phyloP scores from a whole-genome alignment of 2,797 vertebrate species.

The Balearica regulorum region DNA sequence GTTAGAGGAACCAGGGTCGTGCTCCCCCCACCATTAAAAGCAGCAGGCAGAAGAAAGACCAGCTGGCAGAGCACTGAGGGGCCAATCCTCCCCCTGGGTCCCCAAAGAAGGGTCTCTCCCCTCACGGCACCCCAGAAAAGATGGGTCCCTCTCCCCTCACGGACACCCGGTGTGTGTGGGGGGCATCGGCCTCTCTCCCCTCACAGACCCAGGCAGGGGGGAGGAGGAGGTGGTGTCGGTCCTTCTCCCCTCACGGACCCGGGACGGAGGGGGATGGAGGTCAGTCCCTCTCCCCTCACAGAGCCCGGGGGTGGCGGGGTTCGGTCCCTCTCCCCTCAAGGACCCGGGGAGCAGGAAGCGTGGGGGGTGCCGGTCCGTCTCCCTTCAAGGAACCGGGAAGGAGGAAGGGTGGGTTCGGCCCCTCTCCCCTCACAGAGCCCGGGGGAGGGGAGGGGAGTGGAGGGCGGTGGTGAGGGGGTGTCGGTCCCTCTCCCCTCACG shows the following conservation, averaged over 20 bases:
- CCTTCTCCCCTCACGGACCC: neutral
- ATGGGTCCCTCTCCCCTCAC: neutral
- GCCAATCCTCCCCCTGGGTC: fast-evolving
- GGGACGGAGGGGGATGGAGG: no score
- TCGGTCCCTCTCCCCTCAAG: neutral
- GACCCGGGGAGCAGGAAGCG: no score
- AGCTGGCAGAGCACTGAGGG: no score
- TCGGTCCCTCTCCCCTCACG: neutral
- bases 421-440: neutral
- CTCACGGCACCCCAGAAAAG: neutral
- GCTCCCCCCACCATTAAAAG: neutral
- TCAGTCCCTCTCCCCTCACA: neutral
- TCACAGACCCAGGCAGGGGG: no score
- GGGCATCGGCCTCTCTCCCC: neutral
- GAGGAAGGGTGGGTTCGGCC: no score
- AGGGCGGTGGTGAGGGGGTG: no score
- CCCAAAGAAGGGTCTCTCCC: neutral
- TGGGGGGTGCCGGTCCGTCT: fast-evolving
- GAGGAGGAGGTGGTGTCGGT: no score
- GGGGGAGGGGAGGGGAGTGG: no score
- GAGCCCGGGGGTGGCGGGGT: no score
- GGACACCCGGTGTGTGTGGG: neutral
- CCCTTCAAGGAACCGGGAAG: neutral
- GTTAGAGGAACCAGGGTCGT: neutral
- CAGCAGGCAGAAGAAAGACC: fast-evolving